Percentiles rank a stretch among this genome's conserved stretches.
These are phyloP conservation scores for Pristionchus fissidentatus DNA, from an alignment of 2,888 invertebrate species.

Conservation along the genomic window DNA sequence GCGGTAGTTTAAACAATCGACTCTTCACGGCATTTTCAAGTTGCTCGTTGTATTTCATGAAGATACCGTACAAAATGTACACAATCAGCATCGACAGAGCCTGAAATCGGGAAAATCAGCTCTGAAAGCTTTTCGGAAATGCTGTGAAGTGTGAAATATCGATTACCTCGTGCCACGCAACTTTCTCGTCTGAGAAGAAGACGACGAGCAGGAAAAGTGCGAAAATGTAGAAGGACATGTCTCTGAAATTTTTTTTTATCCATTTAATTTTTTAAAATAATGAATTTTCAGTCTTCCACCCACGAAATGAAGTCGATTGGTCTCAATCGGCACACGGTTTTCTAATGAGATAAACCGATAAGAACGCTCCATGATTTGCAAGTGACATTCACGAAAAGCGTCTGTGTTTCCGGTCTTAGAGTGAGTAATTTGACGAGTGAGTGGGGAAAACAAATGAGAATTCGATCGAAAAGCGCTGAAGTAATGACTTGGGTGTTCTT, in stretches of 20 bases:
- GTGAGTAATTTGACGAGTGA: conserved; percentile 9
- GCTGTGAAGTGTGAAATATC: too few relatives aligned
- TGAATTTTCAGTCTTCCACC: not conserved
- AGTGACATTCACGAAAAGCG: not conserved
- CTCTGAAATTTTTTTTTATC: conserved; percentile 53
- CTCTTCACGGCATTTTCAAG: conserved; percentile 64
- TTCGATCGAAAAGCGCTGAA: not conserved
- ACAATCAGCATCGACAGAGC: conserved; percentile 67
- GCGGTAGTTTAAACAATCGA: conserved; percentile 25
- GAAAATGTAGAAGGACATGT: conserved; percentile 70
- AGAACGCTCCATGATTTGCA: not conserved
- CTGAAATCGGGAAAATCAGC: conserved; percentile 50
- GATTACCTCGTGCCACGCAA: conserved; percentile 68
- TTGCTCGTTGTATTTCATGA: conserved; percentile 73
- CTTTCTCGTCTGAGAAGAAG: conserved; percentile 67
- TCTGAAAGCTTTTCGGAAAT: too few relatives aligned
- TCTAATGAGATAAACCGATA: not conserved
- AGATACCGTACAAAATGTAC: conserved; percentile 70
- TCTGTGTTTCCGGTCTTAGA: conserved; percentile 11
- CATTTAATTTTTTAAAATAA: not conserved
- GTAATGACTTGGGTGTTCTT: not conserved
- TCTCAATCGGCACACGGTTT: not conserved
- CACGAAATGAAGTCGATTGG: not conserved
- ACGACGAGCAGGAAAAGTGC: conserved; percentile 65
- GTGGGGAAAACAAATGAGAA: not conserved